These are phyloP conservation scores for Limonius californicus DNA, from an alignment of 1,140 invertebrate genomes.

Conservation along the genomic window DNA sequence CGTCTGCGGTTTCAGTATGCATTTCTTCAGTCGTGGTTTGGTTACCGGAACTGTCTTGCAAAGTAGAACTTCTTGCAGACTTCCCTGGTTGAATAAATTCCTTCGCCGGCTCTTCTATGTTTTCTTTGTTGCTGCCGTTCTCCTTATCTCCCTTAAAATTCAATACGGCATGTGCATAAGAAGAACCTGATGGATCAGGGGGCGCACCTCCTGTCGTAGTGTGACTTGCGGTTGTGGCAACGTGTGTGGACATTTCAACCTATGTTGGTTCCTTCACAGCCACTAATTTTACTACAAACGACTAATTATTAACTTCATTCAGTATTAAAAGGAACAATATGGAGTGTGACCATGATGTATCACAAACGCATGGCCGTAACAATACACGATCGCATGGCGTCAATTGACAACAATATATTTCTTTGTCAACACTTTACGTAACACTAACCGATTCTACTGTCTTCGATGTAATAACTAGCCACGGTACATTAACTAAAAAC, in stretches of 20 bases:
- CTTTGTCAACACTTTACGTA: background rate
- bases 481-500: too few species aligned
- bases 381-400: background rate
- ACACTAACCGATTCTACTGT: too few species aligned
- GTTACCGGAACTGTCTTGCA: background rate
- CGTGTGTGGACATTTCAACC: conserved; percentile 33
- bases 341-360: conserved; percentile 44
- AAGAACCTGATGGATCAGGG: conserved; percentile 25
- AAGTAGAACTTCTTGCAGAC: conserved; percentile 3
- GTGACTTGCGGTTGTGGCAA: conserved; percentile 18
- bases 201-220: conserved; percentile 21
- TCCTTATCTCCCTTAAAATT: conserved; percentile 43
- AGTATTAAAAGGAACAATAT: conserved; percentile 38
- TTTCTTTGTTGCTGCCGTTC: conserved; percentile 31
- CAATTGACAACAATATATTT: background rate
- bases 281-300: conserved; percentile 17
- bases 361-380: conserved; percentile 41
- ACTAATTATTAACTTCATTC: conserved; percentile 24
- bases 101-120: conserved; percentile 15
- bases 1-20: conserved; percentile 34
- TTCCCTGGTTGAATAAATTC: conserved; percentile 20
- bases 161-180: conserved; percentile 44
- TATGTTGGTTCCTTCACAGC: background rate
- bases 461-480: too few species aligned
- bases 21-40: background rate